phyloP scores from a whole-genome alignment of 2,113 vertebrate species.

The Nestor notabilis region DNA sequence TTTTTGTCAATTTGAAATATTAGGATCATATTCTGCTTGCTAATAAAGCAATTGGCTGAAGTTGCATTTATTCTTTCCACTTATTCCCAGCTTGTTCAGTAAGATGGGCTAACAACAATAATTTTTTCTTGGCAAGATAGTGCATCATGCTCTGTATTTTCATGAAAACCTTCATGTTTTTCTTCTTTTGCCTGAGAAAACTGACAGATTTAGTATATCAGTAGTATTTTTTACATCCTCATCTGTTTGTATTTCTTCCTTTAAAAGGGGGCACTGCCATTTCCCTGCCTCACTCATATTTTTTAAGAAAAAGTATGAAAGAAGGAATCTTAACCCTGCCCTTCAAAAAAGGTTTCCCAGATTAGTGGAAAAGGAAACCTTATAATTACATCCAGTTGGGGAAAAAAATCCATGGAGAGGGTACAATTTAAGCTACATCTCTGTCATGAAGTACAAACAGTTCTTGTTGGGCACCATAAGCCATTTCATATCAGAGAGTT shows the following conservation, averaged over 20 bases:
- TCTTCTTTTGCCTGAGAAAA: neutral
- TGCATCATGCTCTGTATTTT: neutral
- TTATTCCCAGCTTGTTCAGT: neutral
- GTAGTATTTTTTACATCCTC: neutral
- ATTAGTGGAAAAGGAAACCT: neutral
- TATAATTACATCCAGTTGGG: rapidly evolving
- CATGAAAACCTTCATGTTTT: neutral
- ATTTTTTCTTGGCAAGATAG: neutral
- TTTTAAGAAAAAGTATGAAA: neutral
- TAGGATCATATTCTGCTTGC: neutral
- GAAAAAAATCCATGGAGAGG: neutral
- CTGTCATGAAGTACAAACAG: neutral
- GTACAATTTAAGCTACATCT: neutral
- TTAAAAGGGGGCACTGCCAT: neutral
- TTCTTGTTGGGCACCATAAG: neutral
- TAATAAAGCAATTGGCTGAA: neutral
- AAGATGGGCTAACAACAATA: neutral
- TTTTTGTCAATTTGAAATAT: neutral
- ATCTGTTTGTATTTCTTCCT: neutral
- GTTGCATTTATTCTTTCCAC: neutral
- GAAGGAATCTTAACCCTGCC: neutral
- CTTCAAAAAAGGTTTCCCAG: neutral
- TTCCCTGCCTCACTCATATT: neutral
- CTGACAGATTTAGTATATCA: neutral
- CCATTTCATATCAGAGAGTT: neutral